Evolutionary conservation across 30 jellyfish, hydroid and myxozoan genomes (phyloP).

Genomic region (Aurelia sp.): DNA sequence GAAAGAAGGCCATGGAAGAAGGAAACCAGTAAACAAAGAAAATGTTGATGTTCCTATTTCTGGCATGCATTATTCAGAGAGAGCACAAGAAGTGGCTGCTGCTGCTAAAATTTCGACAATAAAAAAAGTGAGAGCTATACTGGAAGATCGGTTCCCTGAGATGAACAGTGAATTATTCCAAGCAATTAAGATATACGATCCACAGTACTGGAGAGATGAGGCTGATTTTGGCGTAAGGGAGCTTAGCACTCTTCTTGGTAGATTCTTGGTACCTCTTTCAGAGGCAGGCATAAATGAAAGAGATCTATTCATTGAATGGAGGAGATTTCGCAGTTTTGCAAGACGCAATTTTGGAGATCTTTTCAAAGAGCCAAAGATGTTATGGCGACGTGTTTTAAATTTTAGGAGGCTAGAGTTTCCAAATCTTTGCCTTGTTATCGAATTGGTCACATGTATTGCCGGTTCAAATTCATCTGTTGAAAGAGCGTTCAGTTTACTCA

Average conservation of each 20-base stretch:
- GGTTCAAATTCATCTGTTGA: slow-evolving; percentile 60
- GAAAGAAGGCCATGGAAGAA: slow-evolving; percentile 47
- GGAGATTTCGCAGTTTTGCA: slow-evolving; percentile 21
- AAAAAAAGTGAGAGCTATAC: slow-evolving; percentile 12
- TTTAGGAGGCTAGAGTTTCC: slow-evolving; percentile 41
- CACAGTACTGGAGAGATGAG: slow-evolving; percentile 33
- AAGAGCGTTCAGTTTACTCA: slow-evolving; percentile 57
- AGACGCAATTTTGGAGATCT: slow-evolving; percentile 18
- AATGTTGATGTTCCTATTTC: slow-evolving; percentile 42
- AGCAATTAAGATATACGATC: slow-evolving; percentile 14
- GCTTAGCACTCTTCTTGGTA: slow-evolving; percentile 1
- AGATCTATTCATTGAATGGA: slow-evolving; percentile 50
- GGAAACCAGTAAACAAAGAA: slow-evolving; percentile 31
- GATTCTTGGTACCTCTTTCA: slow-evolving; percentile 24
- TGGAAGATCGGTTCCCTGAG: slow-evolving; percentile 37
- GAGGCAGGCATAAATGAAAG: slow-evolving; percentile 16
- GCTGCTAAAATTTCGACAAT: slow-evolving; percentile 16
- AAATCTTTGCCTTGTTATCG: slow-evolving; percentile 32
- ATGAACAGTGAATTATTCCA: slow-evolving; percentile 17
- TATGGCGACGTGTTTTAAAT: slow-evolving; percentile 44
- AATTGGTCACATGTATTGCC: slow-evolving; percentile 23
- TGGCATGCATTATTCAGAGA: slow-evolving; percentile 34
- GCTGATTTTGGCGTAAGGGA: slow-evolving; percentile 5
- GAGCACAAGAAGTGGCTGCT: not conserved
- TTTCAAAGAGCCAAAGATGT: slow-evolving; percentile 35